Base-by-base conservation (phyloP, 2,797 vertebrate species). In the Chaetophractus vellerosus region DNA sequence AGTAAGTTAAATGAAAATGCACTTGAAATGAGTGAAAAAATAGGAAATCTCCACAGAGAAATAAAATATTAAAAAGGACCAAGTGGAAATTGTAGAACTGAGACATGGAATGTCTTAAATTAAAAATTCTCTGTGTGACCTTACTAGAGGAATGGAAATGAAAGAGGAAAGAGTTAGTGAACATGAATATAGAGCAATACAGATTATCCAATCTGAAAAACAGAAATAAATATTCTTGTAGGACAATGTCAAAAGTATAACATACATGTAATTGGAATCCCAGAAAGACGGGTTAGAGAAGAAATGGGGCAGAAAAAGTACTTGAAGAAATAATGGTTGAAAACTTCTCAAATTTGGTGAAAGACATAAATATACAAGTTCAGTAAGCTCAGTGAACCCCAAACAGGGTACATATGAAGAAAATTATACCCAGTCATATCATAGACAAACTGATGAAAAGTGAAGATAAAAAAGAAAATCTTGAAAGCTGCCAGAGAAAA, bases 401-500 rank as follows among this genome's bases (percentile, higher is more conserved):
- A 85, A 74, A 75, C 23, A 85, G 11, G 16, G 63, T 26, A 15
- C 78, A 3, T 86, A 15, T 78, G 21, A 81, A 55, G 74, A 91
- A 93, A 78, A 78, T 7, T 23, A 50, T 7, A 84, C 9, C 11
- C 48, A 6, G 14, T 85, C 21, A 45, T 88, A 2, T 94, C 48
- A 45, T 48, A 75, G 26, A 72, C 61, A 82, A 55, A 79, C 6
- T 8, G 18, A 50, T 83, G 1, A 87, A 59, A 90, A 74, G 31
- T 19, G 79, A 92, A 92, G 16, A 45, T 68, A 74, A 84, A 41
- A 41, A 90, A 64, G 57, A 92, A 61, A 79, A 63, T 80, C 63
- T 80, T 95, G 26, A 80, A 90, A 84, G 15, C 7, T 88, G n/a
- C 15, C 38, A 82, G 61, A 82, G 38, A 88, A 80, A 84, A 84